Percentiles rank a stretch among this genome's conserved stretches.
Conservation (phyloP, 1,140 invertebrate genomes). For the Panagrolaimus sp. region DNA sequence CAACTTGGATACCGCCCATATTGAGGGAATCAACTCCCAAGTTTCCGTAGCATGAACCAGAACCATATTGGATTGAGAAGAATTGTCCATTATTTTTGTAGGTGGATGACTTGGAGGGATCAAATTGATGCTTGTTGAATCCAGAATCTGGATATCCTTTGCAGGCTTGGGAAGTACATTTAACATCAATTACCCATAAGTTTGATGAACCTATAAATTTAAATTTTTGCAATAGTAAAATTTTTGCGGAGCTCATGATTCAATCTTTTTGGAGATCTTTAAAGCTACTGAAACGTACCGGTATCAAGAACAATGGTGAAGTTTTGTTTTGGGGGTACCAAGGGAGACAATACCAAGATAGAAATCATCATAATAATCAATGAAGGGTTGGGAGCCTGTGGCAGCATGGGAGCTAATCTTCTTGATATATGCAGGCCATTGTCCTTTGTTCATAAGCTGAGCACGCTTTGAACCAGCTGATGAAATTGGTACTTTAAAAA, state of each 20-base stretch:
- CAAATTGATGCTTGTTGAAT: conserved; percentile 17
- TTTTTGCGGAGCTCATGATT: no score
- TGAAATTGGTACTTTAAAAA: conserved; percentile 8
- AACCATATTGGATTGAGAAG: conserved; percentile 45
- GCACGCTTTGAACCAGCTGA: conserved; percentile 5
- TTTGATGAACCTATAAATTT: conserved; percentile 27
- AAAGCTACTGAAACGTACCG: conserved; percentile 1
- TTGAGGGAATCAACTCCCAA: conserved; percentile 28
- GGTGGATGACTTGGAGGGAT: conserved; percentile 31
- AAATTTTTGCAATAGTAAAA: no score
- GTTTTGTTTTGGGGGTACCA: conserved; percentile 41
- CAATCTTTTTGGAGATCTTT: no score
- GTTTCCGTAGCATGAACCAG: conserved; percentile 35
- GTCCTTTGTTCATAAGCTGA: conserved; percentile 3
- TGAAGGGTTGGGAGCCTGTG: conserved; percentile 15
- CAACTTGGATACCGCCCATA: conserved; percentile 40
- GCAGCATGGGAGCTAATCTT: neutral
- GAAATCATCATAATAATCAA: conserved; percentile 39
- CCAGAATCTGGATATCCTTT: conserved; percentile 28
- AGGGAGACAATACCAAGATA: conserved; percentile 47
- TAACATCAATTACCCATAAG: conserved; percentile 46
- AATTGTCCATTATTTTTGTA: conserved; percentile 25
- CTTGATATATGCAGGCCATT: neutral
- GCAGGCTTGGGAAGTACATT: conserved; percentile 38
- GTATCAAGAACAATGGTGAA: conserved; percentile 45